Base-by-base conservation (phyloP, 2,888 invertebrate species). In the Xestobium rufovillosum region DNA sequence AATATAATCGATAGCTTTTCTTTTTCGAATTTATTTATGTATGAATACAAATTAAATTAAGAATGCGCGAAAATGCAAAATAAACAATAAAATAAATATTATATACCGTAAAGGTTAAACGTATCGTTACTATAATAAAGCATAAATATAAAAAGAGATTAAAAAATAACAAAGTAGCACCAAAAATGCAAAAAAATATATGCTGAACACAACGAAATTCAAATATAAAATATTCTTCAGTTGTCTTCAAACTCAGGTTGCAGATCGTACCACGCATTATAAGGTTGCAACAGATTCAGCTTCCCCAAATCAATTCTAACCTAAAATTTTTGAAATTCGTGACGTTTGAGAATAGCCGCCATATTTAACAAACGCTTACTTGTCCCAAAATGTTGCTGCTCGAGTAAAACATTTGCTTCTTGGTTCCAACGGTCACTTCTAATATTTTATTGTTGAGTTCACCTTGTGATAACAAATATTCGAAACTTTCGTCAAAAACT, bases 401-500 rank as follows among this genome's bases (percentile, higher is more conserved):
- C n/a, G 81, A 78, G 31, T 75, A 76, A 27, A 87, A 72, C 65
- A 86, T 80, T 39, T 85, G 83, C 57, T 90, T 90, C 60, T 89
- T 88, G 10, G 91, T 87, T 53, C 88, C 83, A 14, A 92, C 87
- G 0, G 87, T 85, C 16, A 94, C 76, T 65, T 91, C 88, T 39
- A 94, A 68, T 38, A 82, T 81, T 10, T 83, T 75, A 29, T 76
- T 76, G 53, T 78, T 75, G 35, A 92, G 65, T 60, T 92, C 92
- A 2, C 80, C 81, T 48, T 81, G 76, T 1, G 86, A 85, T 47
- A 92, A 79, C 29, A 82, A 70, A 70, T 89, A 94, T 61, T 94
- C 92, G 59, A 92, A 91, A 49, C 83, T 82, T 59, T 91, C 88
- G 63, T 95, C 92, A 61, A 82, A 95, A 14, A 83, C 75, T 0